Conservation (phyloP, 2,113 vertebrate species). For the Solea solea region DNA sequence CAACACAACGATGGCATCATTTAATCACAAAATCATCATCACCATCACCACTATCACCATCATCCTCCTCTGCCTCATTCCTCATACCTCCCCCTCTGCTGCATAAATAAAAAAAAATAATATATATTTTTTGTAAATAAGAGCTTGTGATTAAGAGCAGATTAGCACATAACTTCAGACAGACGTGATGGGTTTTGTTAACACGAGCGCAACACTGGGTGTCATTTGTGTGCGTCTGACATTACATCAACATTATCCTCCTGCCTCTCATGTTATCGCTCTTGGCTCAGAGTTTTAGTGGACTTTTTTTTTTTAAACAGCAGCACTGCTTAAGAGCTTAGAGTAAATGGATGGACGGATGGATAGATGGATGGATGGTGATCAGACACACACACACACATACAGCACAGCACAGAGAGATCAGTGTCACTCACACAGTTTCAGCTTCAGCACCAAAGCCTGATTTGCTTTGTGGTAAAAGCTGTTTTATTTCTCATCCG, state of each 20-base stretch:
- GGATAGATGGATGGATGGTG: conserved; percentile 66
- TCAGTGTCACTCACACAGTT: conserved; percentile 76
- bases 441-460: conserved; percentile 64
- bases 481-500: conserved; percentile 75
- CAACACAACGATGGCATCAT: conserved; percentile 81
- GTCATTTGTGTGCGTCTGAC: conserved; percentile 78
- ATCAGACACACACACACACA: conserved; percentile 44
- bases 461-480: conserved; percentile 77
- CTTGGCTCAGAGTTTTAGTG: conserved; percentile 80
- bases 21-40: conserved; percentile 82
- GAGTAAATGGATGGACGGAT: conserved; percentile 75
- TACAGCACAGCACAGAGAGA: conserved; percentile 52
- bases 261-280: conserved; percentile 78
- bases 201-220: conserved; percentile 73
- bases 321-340: conserved; percentile 79
- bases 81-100: conserved; percentile 25
- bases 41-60: conserved; percentile 61
- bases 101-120: conserved; percentile 70
- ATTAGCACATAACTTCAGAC: conserved; percentile 69
- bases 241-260: conserved; percentile 80
- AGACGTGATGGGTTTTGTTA: conserved; percentile 79
- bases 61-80: conserved; percentile 42
- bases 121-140: conserved; percentile 73
- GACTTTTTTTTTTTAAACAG: conserved; percentile 80
- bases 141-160: conserved; percentile 80